These are phyloP conservation scores for Graptemys geographica DNA, from an alignment of 2,797 vertebrate species.

Conservation along the genomic window DNA sequence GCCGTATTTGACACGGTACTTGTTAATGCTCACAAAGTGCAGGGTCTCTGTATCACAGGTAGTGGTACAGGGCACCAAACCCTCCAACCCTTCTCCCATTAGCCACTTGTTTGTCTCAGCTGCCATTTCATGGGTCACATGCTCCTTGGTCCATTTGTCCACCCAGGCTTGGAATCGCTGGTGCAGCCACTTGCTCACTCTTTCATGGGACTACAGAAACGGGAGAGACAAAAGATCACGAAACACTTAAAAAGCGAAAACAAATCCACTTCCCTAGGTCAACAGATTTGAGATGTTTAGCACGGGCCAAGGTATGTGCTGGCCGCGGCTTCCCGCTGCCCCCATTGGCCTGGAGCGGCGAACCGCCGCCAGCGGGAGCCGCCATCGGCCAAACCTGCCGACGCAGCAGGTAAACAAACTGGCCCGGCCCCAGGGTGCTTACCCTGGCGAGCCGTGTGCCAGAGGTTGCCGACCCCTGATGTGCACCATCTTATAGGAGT, in stretches of 20 bases:
- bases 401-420: no score
- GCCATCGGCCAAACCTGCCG: no score
- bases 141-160: slow-evolving; percentile 93
- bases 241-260: background rate
- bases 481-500: slow-evolving; percentile 96
- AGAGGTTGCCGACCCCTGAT: no score
- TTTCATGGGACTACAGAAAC: slow-evolving; percentile 91
- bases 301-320: no score
- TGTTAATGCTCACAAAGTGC: slow-evolving; percentile 95
- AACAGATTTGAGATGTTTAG: no score
- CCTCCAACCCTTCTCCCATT: slow-evolving; percentile 78
- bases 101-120: slow-evolving; percentile 87
- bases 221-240: background rate
- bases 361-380: no score
- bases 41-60: slow-evolving; percentile 69
- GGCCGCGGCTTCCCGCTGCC: no score
- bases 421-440: no score
- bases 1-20: slow-evolving; percentile 96
- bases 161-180: slow-evolving; percentile 93
- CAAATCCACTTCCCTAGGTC: background rate
- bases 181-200: slow-evolving; percentile 94
- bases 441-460: no score
- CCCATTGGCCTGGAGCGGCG: no score
- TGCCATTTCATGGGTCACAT: slow-evolving; percentile 94
- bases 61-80: slow-evolving; percentile 92